Conservation (phyloP, 2,888 invertebrate species). For the Cotesia congregata region DNA sequence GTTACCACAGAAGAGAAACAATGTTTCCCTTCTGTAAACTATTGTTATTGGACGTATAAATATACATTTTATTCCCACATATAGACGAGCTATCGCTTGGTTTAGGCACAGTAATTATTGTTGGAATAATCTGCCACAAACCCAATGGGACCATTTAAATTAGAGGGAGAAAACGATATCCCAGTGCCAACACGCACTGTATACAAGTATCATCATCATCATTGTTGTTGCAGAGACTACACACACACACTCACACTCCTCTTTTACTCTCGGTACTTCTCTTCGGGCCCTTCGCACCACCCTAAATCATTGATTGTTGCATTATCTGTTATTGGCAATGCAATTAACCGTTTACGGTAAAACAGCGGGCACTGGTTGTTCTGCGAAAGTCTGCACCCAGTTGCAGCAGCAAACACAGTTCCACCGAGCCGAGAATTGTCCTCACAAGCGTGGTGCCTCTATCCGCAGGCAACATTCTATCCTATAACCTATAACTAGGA, state of each 20-base stretch:
- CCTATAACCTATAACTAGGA: neutral
- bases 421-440: conserved; percentile 27
- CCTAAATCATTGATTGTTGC: conserved; percentile 70
- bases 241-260: conserved; percentile 26
- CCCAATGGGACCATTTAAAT: conserved; percentile 67
- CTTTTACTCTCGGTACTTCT: conserved; percentile 26
- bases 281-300: conserved; percentile 42
- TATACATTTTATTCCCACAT: neutral
- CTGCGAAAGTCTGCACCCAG: conserved; percentile 29
- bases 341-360: conserved; percentile 69
- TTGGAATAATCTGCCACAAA: conserved; percentile 64
- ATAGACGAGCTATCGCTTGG: conserved; percentile 45
- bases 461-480: conserved; percentile 23
- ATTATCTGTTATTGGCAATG: conserved; percentile 71
- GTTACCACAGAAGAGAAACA: no score
- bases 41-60: conserved; percentile 4
- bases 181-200: conserved; percentile 14
- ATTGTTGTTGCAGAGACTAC: conserved; percentile 43
- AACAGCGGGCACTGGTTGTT: conserved; percentile 54
- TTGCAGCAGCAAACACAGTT: conserved; percentile 9
- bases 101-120: conserved; percentile 61
- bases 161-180: conserved; percentile 52
- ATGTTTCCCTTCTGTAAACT: neutral
- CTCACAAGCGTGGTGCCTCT: conserved; percentile 18
- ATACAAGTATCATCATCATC: conserved; percentile 55